Percentiles rank a stretch among this genome's conserved stretches.
Conservation (phyloP, 2,888 invertebrate species). For the Lasiommata megera region DNA sequence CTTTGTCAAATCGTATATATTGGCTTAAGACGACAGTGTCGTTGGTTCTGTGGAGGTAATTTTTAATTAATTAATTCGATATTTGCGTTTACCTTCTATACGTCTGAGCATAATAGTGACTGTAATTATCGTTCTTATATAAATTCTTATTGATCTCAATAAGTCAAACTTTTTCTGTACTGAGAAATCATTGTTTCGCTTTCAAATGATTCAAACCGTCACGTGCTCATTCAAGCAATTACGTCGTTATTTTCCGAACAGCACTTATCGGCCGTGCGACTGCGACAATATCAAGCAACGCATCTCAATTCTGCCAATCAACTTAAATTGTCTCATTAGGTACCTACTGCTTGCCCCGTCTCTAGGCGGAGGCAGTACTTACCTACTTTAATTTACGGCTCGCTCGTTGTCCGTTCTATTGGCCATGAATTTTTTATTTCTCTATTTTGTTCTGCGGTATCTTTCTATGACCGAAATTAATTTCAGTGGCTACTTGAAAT, state of each 20-base stretch:
- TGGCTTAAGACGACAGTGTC: no score
- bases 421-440: conserved; percentile 6
- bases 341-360: conserved; percentile 41
- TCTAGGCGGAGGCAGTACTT: conserved; percentile 8
- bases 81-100: no score
- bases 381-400: conserved; percentile 9
- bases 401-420: conserved; percentile 7
- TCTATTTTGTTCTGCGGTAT: neutral
- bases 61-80: no score
- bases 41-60: no score
- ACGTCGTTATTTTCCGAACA: conserved; percentile 23
- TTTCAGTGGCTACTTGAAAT: neutral
- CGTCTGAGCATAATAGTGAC: no score
- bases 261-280: conserved; percentile 40
- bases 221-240: neutral
- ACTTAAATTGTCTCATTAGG: conserved; percentile 66
- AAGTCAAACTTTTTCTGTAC: neutral
- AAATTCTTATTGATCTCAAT: neutral
- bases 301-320: conserved; percentile 72
- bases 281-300: conserved; percentile 52
- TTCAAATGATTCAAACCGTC: neutral
- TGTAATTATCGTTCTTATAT: no score
- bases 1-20: no score
- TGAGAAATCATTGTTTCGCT: neutral
- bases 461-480: neutral